Conservation (phyloP, 2,797 vertebrate species). For the Sebastes umbrosus region DNA sequence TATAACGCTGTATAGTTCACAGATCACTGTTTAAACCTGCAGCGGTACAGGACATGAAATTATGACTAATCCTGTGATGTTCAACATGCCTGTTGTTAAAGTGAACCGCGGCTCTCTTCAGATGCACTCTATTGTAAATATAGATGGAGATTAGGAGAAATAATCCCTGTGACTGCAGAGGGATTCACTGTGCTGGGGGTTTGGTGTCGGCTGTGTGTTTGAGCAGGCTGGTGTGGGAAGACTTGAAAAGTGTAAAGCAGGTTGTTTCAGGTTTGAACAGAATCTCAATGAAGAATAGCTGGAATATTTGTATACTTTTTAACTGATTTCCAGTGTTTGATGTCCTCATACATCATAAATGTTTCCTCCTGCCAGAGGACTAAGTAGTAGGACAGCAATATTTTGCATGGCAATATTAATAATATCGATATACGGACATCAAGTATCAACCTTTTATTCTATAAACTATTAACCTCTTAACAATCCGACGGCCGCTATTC, state of each 20-base stretch:
- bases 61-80: slow-evolving; percentile 28
- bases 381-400: no score
- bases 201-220: neutral
- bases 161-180: slow-evolving; percentile 32
- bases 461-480: no score
- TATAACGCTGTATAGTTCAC: neutral
- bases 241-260: no score
- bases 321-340: neutral
- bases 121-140: slow-evolving; percentile 32
- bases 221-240: neutral
- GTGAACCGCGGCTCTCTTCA: neutral
- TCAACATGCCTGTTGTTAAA: neutral
- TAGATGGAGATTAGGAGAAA: slow-evolving; percentile 48
- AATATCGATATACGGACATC: no score
- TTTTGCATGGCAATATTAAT: no score
- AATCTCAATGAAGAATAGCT: neutral
- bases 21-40: neutral
- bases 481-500: no score
- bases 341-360: neutral
- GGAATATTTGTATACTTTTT: neutral
- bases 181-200: neutral
- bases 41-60: neutral
- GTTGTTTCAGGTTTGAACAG: neutral
- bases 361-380: neutral
- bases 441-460: no score